phyloP scores from a whole-genome alignment of 2,797 vertebrate genomes.

The Propithecus deckenii region DNA sequence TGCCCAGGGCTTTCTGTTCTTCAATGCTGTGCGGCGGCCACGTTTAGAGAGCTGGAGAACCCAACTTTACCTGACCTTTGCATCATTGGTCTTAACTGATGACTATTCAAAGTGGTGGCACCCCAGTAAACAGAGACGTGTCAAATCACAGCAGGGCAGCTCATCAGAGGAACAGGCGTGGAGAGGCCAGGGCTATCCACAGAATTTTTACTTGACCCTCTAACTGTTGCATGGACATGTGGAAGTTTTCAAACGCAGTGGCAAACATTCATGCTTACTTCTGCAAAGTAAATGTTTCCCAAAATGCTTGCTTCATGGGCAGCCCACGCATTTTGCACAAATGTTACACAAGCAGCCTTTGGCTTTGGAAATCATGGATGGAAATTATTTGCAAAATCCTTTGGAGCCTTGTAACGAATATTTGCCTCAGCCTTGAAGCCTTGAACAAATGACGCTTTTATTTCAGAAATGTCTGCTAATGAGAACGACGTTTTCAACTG shows the following conservation, averaged over 20 bases:
- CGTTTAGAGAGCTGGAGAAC: background rate
- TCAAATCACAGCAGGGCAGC: background rate
- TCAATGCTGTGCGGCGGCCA: background rate
- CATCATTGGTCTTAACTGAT: background rate
- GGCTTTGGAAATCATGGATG: constrained; percentile 6
- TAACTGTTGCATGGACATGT: background rate
- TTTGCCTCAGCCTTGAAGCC: background rate
- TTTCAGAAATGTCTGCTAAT: background rate
- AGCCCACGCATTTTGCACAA: background rate
- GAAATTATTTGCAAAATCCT: constrained; percentile 41
- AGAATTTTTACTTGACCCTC: background rate
- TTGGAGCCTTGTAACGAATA: background rate
- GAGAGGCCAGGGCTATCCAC: rapidly evolving
- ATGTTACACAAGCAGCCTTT: background rate
- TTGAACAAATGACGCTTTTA: background rate
- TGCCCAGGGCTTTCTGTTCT: background rate
- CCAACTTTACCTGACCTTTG: background rate
- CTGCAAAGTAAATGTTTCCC: constrained; percentile 7
- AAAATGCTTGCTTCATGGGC: background rate
- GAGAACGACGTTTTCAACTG: background rate
- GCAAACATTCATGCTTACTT: rapidly evolving
- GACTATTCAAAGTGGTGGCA: no score
- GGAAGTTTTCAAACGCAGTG: background rate
- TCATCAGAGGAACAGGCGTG: background rate
- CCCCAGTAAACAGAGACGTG: rapidly evolving